Evolutionary conservation across 2,888 invertebrate genomes (phyloP).

Genomic region (Smittia aterrima): DNA sequence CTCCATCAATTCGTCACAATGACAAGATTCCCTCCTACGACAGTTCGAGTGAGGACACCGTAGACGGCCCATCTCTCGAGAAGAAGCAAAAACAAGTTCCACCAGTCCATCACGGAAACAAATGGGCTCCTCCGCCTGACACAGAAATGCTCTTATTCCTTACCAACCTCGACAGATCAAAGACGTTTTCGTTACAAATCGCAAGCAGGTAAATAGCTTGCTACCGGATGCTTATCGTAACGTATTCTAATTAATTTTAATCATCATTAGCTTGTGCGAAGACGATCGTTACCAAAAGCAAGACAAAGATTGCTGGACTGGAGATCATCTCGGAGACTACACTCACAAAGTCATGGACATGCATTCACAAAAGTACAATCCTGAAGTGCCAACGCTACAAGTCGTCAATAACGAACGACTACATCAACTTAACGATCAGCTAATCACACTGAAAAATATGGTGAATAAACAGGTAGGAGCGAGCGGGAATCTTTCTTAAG

Average conservation of each 20-base stretch:
- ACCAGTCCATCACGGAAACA: constrained; percentile 48
- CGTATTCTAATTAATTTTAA: no score
- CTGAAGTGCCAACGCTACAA: constrained; percentile 50
- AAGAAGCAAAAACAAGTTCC: constrained; percentile 50
- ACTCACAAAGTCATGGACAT: constrained; percentile 51
- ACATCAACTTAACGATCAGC: constrained; percentile 35
- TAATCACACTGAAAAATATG: constrained; percentile 33
- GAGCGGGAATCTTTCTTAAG: neutral
- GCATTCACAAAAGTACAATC: constrained; percentile 53
- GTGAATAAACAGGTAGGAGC: constrained; percentile 37
- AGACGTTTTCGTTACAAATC: constrained; percentile 79
- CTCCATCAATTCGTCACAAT: constrained; percentile 49
- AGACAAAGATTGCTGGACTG: constrained; percentile 54
- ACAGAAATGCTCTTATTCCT: constrained; percentile 64
- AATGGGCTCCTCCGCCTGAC: constrained; percentile 63
- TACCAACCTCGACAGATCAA: constrained; percentile 66
- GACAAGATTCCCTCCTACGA: constrained; percentile 42
- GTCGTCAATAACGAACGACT: constrained; percentile 18
- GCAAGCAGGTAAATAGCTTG: constrained; percentile 61
- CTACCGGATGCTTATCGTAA: neutral
- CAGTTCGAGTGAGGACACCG: constrained; percentile 48
- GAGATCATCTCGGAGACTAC: constrained; percentile 53
- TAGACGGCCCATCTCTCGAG: constrained; percentile 50
- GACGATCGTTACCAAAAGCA: constrained; percentile 51
- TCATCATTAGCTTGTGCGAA: constrained; percentile 49